Conservation (phyloP, 2,888 invertebrate species). For the Cephus sareptanus region DNA sequence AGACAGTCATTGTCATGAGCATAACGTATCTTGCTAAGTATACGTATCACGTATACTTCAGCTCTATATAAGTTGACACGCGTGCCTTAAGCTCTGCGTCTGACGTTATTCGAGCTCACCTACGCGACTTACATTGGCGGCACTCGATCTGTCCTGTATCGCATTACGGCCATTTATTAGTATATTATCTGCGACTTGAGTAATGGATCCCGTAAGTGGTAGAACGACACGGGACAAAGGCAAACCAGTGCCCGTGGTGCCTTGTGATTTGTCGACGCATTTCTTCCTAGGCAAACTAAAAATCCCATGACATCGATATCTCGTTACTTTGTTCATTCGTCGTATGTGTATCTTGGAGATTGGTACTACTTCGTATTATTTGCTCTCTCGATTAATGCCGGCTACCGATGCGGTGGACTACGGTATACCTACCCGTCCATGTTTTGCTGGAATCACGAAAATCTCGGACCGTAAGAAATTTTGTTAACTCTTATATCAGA, state of each 20-base stretch:
- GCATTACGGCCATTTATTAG: constrained; percentile 2
- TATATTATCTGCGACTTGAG: not conserved
- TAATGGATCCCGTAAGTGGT: constrained; percentile 3
- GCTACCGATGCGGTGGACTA: not conserved
- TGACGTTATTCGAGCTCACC: constrained; percentile 2
- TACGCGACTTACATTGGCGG: not conserved
- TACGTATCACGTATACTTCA: not conserved
- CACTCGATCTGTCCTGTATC: not conserved
- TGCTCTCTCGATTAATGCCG: not conserved
- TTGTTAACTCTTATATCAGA: not conserved
- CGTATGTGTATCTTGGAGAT: not conserved
- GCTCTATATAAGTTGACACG: not conserved
- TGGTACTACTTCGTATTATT: not conserved
- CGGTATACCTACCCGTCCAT: not conserved
- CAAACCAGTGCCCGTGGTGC: not conserved
- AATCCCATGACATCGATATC: not conserved
- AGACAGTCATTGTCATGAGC: not conserved
- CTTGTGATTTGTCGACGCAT: not conserved
- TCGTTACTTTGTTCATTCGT: not conserved
- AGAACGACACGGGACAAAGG: not conserved
- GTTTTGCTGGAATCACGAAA: not conserved
- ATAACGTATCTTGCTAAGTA: not conserved
- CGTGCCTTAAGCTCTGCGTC: not conserved
- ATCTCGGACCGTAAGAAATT: not conserved
- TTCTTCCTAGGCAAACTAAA: not conserved